Evolutionary conservation across 2,113 vertebrate species (phyloP).

Genomic region (Anoura caudifer): DNA sequence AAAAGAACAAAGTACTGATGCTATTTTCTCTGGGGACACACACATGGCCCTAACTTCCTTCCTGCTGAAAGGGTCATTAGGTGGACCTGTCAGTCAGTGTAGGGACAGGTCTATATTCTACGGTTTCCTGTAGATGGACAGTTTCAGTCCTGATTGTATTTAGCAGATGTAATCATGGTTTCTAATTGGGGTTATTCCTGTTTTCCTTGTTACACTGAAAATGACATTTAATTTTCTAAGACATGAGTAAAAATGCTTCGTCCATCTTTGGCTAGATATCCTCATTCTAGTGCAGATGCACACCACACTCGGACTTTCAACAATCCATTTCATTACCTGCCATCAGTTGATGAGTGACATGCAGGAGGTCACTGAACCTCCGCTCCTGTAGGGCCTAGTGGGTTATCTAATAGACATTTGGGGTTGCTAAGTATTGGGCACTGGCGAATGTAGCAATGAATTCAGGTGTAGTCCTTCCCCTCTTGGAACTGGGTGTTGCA

Average conservation of each 20-base stretch:
- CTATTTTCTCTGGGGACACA: not conserved
- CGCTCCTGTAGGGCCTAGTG: not conserved
- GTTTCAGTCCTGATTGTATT: not conserved
- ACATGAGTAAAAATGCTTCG: not conserved
- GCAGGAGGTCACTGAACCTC: not conserved
- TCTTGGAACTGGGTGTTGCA: not conserved
- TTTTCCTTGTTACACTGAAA: not conserved
- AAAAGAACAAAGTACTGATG: not conserved
- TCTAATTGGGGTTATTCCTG: not conserved
- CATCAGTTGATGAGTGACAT: not conserved
- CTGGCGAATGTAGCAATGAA: not conserved
- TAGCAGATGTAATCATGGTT: not conserved
- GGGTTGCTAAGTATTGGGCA: not conserved
- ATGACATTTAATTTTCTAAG: not conserved
- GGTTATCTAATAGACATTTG: not conserved
- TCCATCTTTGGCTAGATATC: not conserved
- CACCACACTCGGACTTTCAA: not conserved
- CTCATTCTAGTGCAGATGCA: not conserved
- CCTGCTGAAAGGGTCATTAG: not conserved
- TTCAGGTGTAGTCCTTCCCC: not conserved
- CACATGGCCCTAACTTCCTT: not conserved
- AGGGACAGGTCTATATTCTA: not conserved
- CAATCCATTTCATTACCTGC: not conserved
- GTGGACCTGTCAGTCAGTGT: not conserved
- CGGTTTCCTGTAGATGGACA: not conserved